A percentile compares a stretch with the other conserved stretches of the same genome.
These are phyloP conservation scores for Agrilus cyanescens DNA, from an alignment of 2,888 invertebrate species.

Conservation along the genomic window DNA sequence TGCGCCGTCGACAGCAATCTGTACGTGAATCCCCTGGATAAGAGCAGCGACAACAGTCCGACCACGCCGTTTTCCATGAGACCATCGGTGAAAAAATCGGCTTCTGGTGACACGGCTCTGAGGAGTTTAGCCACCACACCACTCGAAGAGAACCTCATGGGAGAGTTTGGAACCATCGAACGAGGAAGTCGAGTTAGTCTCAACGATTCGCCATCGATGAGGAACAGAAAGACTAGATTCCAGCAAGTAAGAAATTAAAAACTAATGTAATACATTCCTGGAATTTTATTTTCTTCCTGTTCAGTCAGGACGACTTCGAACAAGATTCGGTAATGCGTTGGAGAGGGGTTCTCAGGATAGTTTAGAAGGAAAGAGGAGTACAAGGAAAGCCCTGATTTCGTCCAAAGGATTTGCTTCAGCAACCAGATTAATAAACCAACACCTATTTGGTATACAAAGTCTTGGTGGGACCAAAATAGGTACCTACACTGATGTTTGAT, in stretches of 20 bases:
- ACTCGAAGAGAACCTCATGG: conserved; percentile 40
- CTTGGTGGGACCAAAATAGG: conserved; percentile 37
- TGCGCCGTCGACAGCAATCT: conserved; percentile 59
- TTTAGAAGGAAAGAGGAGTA: conserved; percentile 34
- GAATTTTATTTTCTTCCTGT: conserved; percentile 3
- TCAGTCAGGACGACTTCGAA: conserved; percentile 30
- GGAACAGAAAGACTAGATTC: conserved; percentile 76
- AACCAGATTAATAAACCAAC: conserved; percentile 61
- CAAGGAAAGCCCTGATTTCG: conserved; percentile 46
- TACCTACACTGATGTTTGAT: conserved; percentile 15
- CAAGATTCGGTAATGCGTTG: conserved; percentile 38
- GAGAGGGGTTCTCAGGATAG: conserved; percentile 43
- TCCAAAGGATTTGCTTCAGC: conserved; percentile 57
- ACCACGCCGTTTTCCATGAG: conserved; percentile 29
- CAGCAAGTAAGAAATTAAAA: conserved; percentile 52
- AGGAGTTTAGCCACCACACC: conserved; percentile 53
- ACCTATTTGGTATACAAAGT: conserved; percentile 54
- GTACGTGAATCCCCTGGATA: conserved; percentile 78
- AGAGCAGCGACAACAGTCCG: conserved; percentile 38
- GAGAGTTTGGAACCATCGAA: conserved; percentile 35
- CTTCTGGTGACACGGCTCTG: conserved; percentile 64
- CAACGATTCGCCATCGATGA: conserved; percentile 58
- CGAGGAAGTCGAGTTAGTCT: conserved; percentile 46
- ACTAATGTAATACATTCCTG: not conserved
- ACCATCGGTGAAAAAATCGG: conserved; percentile 57